Evolutionary conservation across 92 coral and sea anemone genomes (phyloP), one percentile per base, ranked within the genome.

Genomic region (Diadumene lineata): DNA sequence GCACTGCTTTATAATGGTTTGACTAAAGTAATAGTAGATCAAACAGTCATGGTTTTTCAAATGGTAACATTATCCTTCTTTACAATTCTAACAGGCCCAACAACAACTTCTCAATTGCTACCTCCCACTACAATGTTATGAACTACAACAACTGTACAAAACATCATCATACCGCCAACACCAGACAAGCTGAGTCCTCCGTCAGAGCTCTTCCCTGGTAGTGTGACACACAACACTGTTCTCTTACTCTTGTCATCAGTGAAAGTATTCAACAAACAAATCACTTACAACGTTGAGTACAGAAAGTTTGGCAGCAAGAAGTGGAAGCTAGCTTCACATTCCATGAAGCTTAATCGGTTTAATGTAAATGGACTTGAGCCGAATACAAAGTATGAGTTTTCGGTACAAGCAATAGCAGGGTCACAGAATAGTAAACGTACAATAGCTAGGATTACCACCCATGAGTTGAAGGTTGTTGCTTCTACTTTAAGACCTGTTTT

Each of bases 171-270:
- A 17, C 38, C 68, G 31, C 29, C 18, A 62, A 0, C n/a, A n/a
- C n/a, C 18, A 15, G 27, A 62, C 44, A 74, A 80, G 11, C 79
- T 84, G 4, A 32, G 53, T 19, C 80, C 97, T 55, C 97, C 97
- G 11, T 75, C 91, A 28, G 88, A 87, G 46, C 66, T 90, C n/a
- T 31, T 87, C 11, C 73, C 81, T 26, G 61, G 62, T 13, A 61
- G 63, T 23, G 50, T 85, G 58, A 87, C 82, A 22, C 65, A 77
- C 22, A 61, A 63, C 71, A 53, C 81, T 0, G 93, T 91, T 30
- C 75, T 55, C 21, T 68, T 91, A 16, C 68, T 85, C 22, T 91
- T 92, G 97, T 78, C 93, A 50, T 91, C 93, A 11, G 75, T 84
- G 15, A 84, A 74, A 34, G 73, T 83, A 22, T 75, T 64, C 2